Base-by-base conservation (phyloP, 2,888 invertebrate genomes). In the Peribatodes rhomboidaria region DNA sequence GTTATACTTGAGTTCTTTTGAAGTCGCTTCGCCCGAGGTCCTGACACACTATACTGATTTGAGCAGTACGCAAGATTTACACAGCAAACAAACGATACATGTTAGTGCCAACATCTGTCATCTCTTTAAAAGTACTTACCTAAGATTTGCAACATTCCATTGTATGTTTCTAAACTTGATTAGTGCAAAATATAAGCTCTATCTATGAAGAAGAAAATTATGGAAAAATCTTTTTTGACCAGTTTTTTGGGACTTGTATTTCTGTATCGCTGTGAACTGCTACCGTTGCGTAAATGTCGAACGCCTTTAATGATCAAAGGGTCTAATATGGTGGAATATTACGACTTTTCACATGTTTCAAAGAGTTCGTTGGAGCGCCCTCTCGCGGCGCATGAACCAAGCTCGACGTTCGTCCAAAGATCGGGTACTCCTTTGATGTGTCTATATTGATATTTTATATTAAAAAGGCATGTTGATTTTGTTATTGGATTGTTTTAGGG, bases 261-360 rank as follows among this genome's bases (percentile, higher is more conserved):
- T 20, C 61, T 47, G 54, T 41, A 4, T 50, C 11, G 1, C 10
- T 8, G 35, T 57, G 20, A 10, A 57, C 39, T 22, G n/a, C 14
- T 18, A 0, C 18, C 7, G 18, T 31, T 37, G n/a, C 22, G 14
- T 2, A 63, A 59, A 50, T 37, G 42, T 50, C 42, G 47, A 54
- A 59, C 39, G 33, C 33, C 33, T 35, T 20, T 18, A 62, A 58
- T 55, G 64, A 64, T 64, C 64, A 64, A 64, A 64, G 50, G 59
- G 35, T 11, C 33, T 55, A 50, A 64, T 64, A 53, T n/a, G 50
- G 20, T 3, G 49, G 54, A 59, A 50, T 52, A 62, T 54, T 55
- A 50, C 42, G 50, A 50, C 54, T 53, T 59, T 64, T 59, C 49
- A 44, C 59, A 55, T 59, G 55, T 49, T 54, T 52, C 50, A 57